phyloP scores from a whole-genome alignment of 1,140 invertebrate species.

The Drosophila ambigua region DNA sequence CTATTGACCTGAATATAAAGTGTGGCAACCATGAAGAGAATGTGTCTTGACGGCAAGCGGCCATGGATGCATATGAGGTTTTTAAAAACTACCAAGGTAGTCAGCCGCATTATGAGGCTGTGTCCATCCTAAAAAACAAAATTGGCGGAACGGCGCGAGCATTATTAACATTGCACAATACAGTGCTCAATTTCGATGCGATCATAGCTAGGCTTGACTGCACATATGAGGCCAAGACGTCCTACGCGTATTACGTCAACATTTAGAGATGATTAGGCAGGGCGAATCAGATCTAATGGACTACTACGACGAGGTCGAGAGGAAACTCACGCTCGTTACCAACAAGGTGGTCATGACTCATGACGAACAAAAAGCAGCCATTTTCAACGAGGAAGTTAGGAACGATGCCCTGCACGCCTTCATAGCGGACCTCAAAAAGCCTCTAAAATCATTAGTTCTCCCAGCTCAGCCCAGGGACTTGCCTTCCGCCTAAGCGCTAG shows the following conservation, averaged over 20 bases:
- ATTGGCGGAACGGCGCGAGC: not conserved
- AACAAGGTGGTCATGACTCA: too few species aligned
- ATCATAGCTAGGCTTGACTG: constrained; percentile 9
- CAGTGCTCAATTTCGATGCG: not conserved
- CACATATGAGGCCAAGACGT: constrained; percentile 16
- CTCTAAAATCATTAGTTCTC: too few species aligned
- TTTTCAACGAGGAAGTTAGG: too few species aligned
- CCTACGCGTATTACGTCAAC: not conserved
- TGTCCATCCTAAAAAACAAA: constrained; percentile 14
- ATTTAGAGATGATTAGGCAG: constrained; percentile 1
- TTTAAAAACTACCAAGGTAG: not conserved
- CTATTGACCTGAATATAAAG: too few species aligned
- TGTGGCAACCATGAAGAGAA: not conserved
- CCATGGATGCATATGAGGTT: not conserved
- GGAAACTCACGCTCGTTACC: too few species aligned
- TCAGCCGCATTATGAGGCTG: not conserved
- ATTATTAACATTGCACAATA: not conserved
- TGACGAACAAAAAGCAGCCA: too few species aligned
- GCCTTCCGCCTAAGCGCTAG: constrained; percentile 5
- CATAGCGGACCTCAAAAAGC: too few species aligned
- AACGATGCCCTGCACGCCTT: too few species aligned
- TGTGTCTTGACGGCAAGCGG: not conserved
- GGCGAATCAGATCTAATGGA: not conserved
- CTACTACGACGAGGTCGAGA: too few species aligned
- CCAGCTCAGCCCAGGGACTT: constrained; percentile 2